Percentiles rank a stretch among this genome's conserved stretches.
These are phyloP conservation scores for Trachops cirrhosus DNA, from an alignment of 2,797 vertebrate genomes.

Conservation along the genomic window DNA sequence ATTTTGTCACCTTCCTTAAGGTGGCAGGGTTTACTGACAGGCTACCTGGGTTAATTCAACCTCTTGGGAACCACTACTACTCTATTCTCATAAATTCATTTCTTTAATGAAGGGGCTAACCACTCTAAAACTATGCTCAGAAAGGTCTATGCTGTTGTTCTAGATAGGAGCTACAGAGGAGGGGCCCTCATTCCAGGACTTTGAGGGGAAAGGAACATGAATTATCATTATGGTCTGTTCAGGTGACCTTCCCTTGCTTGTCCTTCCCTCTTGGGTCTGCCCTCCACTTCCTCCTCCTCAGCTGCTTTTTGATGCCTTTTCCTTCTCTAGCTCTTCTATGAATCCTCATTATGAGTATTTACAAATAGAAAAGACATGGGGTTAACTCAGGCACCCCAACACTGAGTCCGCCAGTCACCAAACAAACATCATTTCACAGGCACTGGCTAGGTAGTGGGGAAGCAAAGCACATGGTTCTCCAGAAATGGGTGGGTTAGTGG, in stretches of 20 bases:
- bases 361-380: not conserved
- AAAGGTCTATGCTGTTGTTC: not conserved
- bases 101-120: not conserved
- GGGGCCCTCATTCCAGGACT: not conserved
- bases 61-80: not conserved
- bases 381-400: not conserved
- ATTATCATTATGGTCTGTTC: not conserved
- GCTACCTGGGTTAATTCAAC: not conserved
- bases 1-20: not conserved
- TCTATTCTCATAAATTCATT: not conserved
- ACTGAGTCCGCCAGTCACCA: not conserved
- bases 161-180: not conserved
- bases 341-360: not conserved
- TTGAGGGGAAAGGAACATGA: too few species aligned
- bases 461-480: not conserved
- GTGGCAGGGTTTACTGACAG: not conserved
- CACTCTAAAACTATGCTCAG: not conserved
- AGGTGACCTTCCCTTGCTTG: not conserved
- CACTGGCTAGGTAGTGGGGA: accelerated
- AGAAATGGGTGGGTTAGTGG: not conserved
- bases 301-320: not conserved
- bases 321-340: not conserved
- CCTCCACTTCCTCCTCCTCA: not conserved
- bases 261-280: not conserved
- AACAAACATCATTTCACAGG: not conserved